These are phyloP conservation scores for Ceryle rudis DNA, from an alignment of 2,797 vertebrate species.

Conservation along the genomic window DNA sequence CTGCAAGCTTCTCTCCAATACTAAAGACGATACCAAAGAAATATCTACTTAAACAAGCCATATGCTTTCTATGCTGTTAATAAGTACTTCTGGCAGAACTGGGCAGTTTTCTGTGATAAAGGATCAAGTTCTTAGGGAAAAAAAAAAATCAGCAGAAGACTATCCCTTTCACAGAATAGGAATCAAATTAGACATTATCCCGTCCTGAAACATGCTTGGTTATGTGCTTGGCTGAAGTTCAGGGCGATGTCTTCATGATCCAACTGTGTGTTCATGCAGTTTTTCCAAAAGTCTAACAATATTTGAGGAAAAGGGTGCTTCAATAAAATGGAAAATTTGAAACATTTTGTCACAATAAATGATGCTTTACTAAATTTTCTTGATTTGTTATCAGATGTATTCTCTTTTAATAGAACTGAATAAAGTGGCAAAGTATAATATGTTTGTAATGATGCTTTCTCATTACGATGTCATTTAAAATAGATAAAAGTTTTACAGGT, in stretches of 20 bases:
- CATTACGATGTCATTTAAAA: neutral
- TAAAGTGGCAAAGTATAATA: neutral
- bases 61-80: neutral
- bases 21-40: neutral
- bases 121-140: neutral
- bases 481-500: neutral
- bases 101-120: neutral
- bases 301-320: neutral
- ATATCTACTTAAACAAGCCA: neutral
- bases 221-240: neutral
- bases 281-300: neutral
- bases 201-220: neutral
- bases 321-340: neutral
- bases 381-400: neutral
- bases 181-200: neutral
- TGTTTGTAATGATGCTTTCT: neutral
- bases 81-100: neutral
- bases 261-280: neutral
- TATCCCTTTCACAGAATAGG: neutral
- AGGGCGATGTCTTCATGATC: neutral
- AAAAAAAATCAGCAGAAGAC: neutral
- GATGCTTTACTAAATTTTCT: neutral
- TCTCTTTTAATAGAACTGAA: neutral
- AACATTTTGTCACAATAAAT: neutral
- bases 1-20: neutral